Evolutionary conservation across 2,797 vertebrate species (phyloP).

Genomic region (Leptoclinus maculatus): DNA sequence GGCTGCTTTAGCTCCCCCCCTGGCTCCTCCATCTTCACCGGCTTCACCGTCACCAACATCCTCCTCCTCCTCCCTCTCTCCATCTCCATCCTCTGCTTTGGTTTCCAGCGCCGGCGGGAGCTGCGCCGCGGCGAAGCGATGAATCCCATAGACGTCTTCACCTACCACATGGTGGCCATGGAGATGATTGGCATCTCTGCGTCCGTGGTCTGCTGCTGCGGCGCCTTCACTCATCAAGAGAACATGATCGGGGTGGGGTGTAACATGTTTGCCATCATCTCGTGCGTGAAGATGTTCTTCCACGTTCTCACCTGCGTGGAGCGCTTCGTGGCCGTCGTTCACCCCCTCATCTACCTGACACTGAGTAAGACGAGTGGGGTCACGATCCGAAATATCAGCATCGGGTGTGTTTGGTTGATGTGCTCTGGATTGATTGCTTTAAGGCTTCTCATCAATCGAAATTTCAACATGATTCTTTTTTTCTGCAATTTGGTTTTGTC

Average conservation of each 20-base stretch:
- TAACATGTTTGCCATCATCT: conserved; percentile 16
- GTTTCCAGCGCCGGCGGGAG: not conserved
- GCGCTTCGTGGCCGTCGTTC: conserved; percentile 47
- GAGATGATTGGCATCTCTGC: conserved; percentile 12
- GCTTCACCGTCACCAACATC: conserved; percentile 21
- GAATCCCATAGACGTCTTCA: conserved; percentile 25
- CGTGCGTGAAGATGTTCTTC: conserved; percentile 28
- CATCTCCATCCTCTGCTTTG: conserved; percentile 1
- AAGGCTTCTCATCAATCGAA: not conserved
- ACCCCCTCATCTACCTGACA: conserved; percentile 39
- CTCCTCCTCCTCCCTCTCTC: conserved; percentile 43
- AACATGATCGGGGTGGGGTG: not conserved
- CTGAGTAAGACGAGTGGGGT: conserved; percentile 8
- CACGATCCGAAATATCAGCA: conserved; percentile 25
- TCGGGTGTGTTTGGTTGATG: conserved; percentile 3
- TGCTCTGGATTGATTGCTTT: not conserved
- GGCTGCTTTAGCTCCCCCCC: conserved; percentile 14
- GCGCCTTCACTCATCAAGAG: not conserved
- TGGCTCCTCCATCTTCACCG: not conserved
- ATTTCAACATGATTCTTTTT: conserved; percentile 30
- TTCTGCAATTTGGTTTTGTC: conserved; percentile 24
- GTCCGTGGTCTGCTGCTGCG: not conserved
- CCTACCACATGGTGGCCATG: conserved; percentile 43
- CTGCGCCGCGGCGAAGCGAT: rapidly evolving
- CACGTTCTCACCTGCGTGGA: conserved; percentile 41